phyloP scores from a whole-genome alignment of 2,888 invertebrate species.

The Nymphalis c-album region DNA sequence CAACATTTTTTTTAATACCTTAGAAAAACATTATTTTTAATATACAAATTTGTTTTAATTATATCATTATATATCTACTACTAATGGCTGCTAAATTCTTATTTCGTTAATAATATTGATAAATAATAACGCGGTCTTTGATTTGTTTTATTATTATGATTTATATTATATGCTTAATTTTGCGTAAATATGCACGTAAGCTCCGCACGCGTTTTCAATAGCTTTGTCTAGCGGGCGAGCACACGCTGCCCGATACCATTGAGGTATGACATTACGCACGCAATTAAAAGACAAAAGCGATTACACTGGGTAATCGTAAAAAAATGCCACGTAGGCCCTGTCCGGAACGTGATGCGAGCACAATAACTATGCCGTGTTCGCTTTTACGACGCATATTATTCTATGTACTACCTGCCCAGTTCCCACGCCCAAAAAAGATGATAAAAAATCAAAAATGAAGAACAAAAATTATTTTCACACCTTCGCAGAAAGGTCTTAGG shows the following conservation, averaged over 20 bases:
- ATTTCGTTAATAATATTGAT: neutral
- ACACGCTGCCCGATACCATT: neutral
- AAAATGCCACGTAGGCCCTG: slow-evolving; percentile 41
- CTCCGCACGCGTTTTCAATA: slow-evolving; percentile 4
- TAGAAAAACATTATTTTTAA: no score
- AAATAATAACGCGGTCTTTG: neutral
- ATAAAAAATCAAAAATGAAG: slow-evolving; percentile 54
- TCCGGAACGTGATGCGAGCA: slow-evolving; percentile 39
- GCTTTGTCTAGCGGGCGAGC: neutral
- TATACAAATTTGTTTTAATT: no score
- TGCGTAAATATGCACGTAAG: neutral
- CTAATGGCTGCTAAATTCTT: neutral
- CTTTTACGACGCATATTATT: slow-evolving; percentile 52
- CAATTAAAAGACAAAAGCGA: slow-evolving; percentile 30
- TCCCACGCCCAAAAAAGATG: slow-evolving; percentile 66
- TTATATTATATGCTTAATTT: neutral
- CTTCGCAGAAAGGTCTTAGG: slow-evolving; percentile 71
- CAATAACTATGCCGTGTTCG: slow-evolving; percentile 25
- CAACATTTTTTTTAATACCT: no score
- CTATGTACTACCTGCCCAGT: slow-evolving; percentile 58
- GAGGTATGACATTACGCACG: slow-evolving; percentile 6
- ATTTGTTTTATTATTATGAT: no score
- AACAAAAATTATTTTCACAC: slow-evolving; percentile 80
- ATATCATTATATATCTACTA: no score
- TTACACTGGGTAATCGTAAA: slow-evolving; percentile 26